These are phyloP conservation scores for Rostratula benghalensis DNA, from an alignment of 2,113 vertebrate genomes.

Conservation along the genomic window DNA sequence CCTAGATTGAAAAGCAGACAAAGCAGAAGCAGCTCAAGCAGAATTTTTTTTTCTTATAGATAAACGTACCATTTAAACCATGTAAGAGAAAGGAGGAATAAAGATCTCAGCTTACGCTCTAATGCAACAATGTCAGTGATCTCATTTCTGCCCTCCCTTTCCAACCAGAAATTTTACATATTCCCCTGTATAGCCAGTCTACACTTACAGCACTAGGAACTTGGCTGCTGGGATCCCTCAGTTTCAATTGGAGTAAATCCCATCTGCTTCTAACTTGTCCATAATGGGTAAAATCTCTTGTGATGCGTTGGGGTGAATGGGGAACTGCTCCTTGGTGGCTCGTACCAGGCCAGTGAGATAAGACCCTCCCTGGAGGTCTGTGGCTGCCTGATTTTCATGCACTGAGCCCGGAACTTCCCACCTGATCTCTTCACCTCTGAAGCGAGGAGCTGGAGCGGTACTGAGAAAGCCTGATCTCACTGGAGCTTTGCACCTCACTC, in stretches of 20 bases:
- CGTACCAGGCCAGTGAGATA: rapidly evolving
- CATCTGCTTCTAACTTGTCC: not conserved
- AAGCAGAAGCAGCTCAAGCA: not conserved
- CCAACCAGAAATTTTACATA: not conserved
- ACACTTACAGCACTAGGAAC: not conserved
- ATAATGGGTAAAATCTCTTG: not conserved
- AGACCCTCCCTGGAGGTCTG: not conserved
- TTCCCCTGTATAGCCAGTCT: not conserved
- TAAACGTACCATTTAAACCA: not conserved
- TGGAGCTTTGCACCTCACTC: not conserved
- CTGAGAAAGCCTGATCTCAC: not conserved
- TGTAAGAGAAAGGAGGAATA: not conserved
- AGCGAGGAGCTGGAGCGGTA: not conserved
- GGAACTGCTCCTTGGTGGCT: not conserved
- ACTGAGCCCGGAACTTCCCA: not conserved
- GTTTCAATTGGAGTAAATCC: not conserved
- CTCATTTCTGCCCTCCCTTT: not conserved
- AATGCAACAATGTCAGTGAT: not conserved
- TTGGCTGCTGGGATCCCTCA: not conserved
- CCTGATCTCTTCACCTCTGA: not conserved
- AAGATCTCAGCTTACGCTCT: not conserved
- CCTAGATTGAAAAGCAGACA: not conserved
- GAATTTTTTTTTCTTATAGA: not conserved
- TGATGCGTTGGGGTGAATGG: not conserved
- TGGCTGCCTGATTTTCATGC: not conserved